These are phyloP conservation scores for Eurystomus gularis DNA, from an alignment of 2,113 vertebrate species.

Conservation along the genomic window DNA sequence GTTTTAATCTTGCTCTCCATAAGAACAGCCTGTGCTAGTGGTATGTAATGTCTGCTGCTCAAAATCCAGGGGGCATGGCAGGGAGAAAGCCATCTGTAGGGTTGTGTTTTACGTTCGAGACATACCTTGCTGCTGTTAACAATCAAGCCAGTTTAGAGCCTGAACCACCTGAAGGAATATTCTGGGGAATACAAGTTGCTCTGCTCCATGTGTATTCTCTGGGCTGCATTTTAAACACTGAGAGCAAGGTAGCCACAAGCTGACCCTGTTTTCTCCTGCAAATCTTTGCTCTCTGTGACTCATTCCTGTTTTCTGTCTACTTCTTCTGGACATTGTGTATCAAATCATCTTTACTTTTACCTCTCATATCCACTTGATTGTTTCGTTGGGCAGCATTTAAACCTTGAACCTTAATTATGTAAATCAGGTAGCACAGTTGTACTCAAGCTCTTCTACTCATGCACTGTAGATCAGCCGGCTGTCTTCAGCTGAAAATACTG, in stretches of 20 bases:
- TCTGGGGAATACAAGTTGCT: neutral
- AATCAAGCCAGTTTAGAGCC: neutral
- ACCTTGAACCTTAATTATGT: neutral
- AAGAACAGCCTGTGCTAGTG: neutral
- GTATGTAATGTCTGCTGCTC: neutral
- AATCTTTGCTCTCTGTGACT: neutral
- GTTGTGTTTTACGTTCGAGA: fast-evolving
- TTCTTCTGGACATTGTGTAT: neutral
- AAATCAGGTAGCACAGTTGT: neutral
- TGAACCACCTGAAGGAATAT: neutral
- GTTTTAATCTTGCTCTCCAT: neutral
- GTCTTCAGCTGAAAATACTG: neutral
- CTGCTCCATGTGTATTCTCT: fast-evolving
- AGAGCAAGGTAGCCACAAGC: neutral
- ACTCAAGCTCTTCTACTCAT: neutral
- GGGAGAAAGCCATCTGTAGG: neutral
- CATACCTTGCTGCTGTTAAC: neutral
- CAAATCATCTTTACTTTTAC: neutral
- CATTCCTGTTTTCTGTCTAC: neutral
- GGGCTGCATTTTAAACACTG: neutral
- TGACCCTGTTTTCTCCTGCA: neutral
- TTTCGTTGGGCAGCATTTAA: neutral
- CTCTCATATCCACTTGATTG: fast-evolving
- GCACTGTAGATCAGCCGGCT: neutral
- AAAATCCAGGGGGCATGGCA: fast-evolving